Evolutionary conservation across 2,113 vertebrate species (phyloP).

Genomic region (Gallinago jamesoni): DNA sequence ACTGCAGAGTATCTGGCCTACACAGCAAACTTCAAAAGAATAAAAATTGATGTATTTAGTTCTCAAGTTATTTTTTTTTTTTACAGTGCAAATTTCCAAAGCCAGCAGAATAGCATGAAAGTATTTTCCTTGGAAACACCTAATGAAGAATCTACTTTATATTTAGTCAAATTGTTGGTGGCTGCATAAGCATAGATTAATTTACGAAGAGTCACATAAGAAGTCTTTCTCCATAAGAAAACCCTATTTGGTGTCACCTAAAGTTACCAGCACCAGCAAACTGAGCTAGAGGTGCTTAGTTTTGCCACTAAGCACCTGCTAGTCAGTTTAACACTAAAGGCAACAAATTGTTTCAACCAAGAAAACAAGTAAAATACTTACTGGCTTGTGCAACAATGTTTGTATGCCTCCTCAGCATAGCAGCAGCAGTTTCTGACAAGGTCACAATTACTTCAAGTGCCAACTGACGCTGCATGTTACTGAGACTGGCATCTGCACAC

Average conservation of each 20-base stretch:
- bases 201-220: not conserved
- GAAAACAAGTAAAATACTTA: conserved; percentile 72
- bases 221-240: not conserved
- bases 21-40: not conserved
- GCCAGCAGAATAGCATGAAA: not conserved
- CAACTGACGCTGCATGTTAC: conserved; percentile 96
- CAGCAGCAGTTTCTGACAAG: conserved; percentile 94
- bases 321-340: not conserved
- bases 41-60: too few species aligned
- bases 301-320: not conserved
- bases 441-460: conserved; percentile 96
- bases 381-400: conserved; percentile 91
- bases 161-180: not conserved
- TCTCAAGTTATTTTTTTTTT: not conserved
- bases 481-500: conserved; percentile 90
- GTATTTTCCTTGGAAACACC: not conserved
- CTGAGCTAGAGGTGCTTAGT: not conserved
- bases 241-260: not conserved
- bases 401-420: conserved; percentile 96
- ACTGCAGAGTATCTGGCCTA: conserved; percentile 10
- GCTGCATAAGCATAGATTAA: not conserved
- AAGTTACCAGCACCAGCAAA: not conserved
- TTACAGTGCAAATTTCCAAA: not conserved
- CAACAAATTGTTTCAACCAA: not conserved
- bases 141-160: not conserved